These are phyloP conservation scores for Cynodonichthys magdalenae DNA, from an alignment of 2,797 vertebrate genomes.

Conservation along the genomic window DNA sequence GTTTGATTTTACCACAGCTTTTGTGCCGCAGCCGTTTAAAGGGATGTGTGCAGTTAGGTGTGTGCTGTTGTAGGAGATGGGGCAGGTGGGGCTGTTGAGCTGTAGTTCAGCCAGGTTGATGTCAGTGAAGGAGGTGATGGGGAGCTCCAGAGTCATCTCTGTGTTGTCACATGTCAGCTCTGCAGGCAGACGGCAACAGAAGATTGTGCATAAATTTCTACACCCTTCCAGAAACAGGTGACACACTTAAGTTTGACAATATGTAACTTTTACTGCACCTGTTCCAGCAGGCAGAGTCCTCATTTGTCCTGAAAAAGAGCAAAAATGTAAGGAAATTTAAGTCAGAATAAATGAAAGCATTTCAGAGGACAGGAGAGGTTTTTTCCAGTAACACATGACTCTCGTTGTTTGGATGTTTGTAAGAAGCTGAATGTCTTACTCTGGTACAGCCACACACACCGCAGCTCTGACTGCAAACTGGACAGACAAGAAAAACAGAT, in stretches of 20 bases:
- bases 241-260: background rate
- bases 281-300: slow-evolving; percentile 67
- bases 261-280: slow-evolving; percentile 50
- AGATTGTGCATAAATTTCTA: background rate
- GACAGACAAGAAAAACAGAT: slow-evolving; percentile 45
- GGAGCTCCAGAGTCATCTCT: slow-evolving; percentile 73
- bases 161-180: slow-evolving; percentile 68
- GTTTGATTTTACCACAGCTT: slow-evolving; percentile 68
- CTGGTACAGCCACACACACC: slow-evolving; percentile 80
- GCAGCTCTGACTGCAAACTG: slow-evolving; percentile 78
- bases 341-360: background rate
- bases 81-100: slow-evolving; percentile 76
- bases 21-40: slow-evolving; percentile 74
- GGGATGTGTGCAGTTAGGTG: slow-evolving; percentile 70
- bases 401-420: slow-evolving; percentile 6
- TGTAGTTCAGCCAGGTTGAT: slow-evolving; percentile 64
- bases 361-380: background rate
- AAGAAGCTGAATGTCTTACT: slow-evolving; percentile 62
- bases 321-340: slow-evolving; percentile 9
- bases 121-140: slow-evolving; percentile 55
- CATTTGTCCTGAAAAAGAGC: slow-evolving; percentile 60
- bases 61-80: slow-evolving; percentile 68
- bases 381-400: background rate
- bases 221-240: background rate
- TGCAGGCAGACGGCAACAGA: slow-evolving; percentile 34